Conservation (phyloP, 2,797 vertebrate species). For the Falco columbarius region DNA sequence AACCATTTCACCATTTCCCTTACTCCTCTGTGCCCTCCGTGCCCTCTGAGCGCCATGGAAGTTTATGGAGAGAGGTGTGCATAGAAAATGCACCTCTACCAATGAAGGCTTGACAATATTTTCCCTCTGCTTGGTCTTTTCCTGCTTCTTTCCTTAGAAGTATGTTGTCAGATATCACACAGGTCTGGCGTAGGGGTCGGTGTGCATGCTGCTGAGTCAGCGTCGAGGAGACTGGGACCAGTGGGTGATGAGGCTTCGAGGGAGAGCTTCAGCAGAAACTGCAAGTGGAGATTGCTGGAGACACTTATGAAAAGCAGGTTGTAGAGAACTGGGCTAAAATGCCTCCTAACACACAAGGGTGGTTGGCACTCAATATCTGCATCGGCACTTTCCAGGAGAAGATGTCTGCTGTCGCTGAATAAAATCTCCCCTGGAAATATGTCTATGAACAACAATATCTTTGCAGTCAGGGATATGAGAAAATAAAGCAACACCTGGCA, state of each 20-base stretch:
- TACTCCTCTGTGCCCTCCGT: rapidly evolving
- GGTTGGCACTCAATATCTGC: neutral
- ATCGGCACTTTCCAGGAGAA: neutral
- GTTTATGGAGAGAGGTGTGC: neutral
- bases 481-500: neutral
- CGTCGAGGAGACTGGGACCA: neutral
- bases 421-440: neutral
- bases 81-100: neutral
- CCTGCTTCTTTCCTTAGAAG: neutral
- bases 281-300: neutral
- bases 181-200: neutral
- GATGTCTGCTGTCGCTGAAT: neutral
- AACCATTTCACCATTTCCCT: neutral
- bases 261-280: neutral
- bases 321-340: neutral
- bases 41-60: neutral
- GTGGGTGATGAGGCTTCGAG: neutral
- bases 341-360: neutral
- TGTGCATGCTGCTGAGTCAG: neutral
- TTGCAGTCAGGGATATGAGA: neutral
- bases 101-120: neutral
- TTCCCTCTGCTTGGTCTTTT: neutral
- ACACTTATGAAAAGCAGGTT: neutral
- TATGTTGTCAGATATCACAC: neutral
- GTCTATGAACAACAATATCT: neutral